Evolutionary conservation across 2,888 invertebrate species (phyloP).

Genomic region (Diaperis boleti): DNA sequence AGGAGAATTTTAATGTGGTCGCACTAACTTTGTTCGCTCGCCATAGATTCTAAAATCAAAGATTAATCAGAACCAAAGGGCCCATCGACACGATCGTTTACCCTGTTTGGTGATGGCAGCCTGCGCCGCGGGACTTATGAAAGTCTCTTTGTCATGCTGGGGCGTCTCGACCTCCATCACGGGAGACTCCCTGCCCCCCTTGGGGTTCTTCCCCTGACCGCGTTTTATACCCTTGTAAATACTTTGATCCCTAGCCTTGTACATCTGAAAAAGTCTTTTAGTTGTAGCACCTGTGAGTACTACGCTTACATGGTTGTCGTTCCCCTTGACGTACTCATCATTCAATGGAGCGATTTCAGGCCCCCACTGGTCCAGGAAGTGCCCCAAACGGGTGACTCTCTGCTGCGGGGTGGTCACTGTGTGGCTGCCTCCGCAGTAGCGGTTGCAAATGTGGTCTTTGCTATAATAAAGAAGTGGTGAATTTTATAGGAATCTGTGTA

Average conservation of each 20-base stretch:
- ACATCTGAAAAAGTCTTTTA: constrained; percentile 48
- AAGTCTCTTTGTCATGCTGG: no score
- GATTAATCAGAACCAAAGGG: no score
- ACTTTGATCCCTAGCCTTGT: constrained; percentile 51
- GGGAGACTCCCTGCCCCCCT: no score
- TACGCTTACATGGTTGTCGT: constrained; percentile 58
- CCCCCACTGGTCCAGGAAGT: constrained; percentile 77
- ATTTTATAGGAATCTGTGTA: neutral
- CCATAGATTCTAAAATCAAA: no score
- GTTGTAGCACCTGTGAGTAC: neutral
- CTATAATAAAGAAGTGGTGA: constrained; percentile 45
- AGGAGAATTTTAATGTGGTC: no score
- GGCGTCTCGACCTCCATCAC: no score
- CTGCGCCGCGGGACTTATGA: no score
- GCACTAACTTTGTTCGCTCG: no score
- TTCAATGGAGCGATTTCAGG: constrained; percentile 69
- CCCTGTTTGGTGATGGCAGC: no score
- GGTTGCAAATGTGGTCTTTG: constrained; percentile 72
- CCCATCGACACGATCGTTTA: no score
- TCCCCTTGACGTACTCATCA: constrained; percentile 59
- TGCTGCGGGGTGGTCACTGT: constrained; percentile 80
- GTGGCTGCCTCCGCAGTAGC: constrained; percentile 85
- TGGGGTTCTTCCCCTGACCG: neutral
- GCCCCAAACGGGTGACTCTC: constrained; percentile 74
- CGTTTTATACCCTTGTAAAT: neutral